Conservation (phyloP, 2,113 vertebrate genomes). For the Amazona guildingii region DNA sequence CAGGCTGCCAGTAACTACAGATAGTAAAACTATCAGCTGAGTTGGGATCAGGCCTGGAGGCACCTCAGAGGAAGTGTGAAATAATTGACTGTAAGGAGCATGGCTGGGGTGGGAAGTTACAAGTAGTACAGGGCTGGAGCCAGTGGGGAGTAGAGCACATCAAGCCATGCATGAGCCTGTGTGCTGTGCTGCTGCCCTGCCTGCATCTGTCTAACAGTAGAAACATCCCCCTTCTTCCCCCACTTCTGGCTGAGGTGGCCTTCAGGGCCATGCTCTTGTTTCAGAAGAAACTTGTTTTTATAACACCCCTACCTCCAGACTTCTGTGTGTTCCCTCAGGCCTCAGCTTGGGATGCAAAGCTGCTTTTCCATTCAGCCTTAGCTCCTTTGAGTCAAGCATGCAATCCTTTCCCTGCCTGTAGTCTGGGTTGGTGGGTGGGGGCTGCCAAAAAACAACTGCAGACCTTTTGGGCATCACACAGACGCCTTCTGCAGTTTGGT, state of each 20-base stretch:
- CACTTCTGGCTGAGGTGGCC: not conserved
- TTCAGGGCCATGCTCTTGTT: not conserved
- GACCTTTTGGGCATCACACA: not conserved
- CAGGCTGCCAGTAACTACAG: not conserved
- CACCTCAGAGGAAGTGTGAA: not conserved
- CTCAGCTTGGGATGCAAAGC: not conserved
- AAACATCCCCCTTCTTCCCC: not conserved
- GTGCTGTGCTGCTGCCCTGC: not conserved
- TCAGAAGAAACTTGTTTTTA: not conserved
- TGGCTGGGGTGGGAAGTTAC: not conserved
- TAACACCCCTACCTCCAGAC: not conserved
- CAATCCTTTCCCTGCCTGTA: too few species aligned
- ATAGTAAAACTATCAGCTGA: not conserved
- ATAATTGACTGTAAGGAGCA: not conserved
- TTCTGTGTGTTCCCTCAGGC: not conserved
- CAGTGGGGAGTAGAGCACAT: not conserved
- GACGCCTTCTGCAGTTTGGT: not conserved
- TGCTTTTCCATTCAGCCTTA: not conserved
- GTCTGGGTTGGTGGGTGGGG: not conserved
- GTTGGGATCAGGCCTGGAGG: not conserved
- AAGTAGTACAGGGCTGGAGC: not conserved
- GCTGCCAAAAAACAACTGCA: not conserved
- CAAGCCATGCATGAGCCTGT: accelerated
- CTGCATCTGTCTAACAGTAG: not conserved
- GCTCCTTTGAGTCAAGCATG: not conserved